A percentile compares a stretch with the other conserved stretches of the same genome.
These are phyloP conservation scores for Tromatobia lineatoria DNA, from an alignment of 2,888 invertebrate species.

Conservation along the genomic window DNA sequence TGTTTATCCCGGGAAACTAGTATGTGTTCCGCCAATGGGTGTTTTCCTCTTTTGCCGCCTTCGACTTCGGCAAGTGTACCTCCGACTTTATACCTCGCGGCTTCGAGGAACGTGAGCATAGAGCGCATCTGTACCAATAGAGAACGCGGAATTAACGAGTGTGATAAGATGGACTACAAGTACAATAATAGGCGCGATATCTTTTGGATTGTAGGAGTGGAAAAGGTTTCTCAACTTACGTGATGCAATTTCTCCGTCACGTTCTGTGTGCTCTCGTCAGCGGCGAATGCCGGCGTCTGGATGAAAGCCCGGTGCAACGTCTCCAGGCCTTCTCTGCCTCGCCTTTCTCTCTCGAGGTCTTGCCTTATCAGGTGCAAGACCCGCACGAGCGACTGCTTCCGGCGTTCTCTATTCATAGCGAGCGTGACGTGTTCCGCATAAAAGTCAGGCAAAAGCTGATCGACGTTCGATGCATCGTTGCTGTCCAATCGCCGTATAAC, in stretches of 20 bases:
- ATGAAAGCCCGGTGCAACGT: slow-evolving; percentile 95
- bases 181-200: slow-evolving; percentile 7
- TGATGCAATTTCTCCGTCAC: slow-evolving; percentile 97
- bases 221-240: slow-evolving; percentile 87
- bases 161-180: slow-evolving; percentile 16
- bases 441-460: slow-evolving; percentile 96
- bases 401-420: slow-evolving; percentile 96
- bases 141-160: not conserved
- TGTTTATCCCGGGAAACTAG: slow-evolving; percentile 96
- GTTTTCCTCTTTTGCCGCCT: slow-evolving; percentile 91
- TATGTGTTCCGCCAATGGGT: slow-evolving; percentile 95
- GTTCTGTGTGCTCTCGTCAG: slow-evolving; percentile 95
- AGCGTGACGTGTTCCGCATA: slow-evolving; percentile 97
- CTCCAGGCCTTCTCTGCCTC: slow-evolving; percentile 95
- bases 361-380: slow-evolving; percentile 94
- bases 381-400: slow-evolving; percentile 94
- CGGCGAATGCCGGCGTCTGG: slow-evolving; percentile 94
- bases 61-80: slow-evolving; percentile 94
- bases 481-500: slow-evolving; percentile 89
- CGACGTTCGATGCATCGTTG: slow-evolving; percentile 89
- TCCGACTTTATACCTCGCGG: slow-evolving; percentile 95
- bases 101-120: slow-evolving; percentile 96
- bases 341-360: slow-evolving; percentile 95
- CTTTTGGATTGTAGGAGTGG: not conserved
- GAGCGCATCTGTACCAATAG: slow-evolving; percentile 91